Evolutionary conservation across 2,888 invertebrate species (phyloP).

Genomic region (Campaea margaritaria): DNA sequence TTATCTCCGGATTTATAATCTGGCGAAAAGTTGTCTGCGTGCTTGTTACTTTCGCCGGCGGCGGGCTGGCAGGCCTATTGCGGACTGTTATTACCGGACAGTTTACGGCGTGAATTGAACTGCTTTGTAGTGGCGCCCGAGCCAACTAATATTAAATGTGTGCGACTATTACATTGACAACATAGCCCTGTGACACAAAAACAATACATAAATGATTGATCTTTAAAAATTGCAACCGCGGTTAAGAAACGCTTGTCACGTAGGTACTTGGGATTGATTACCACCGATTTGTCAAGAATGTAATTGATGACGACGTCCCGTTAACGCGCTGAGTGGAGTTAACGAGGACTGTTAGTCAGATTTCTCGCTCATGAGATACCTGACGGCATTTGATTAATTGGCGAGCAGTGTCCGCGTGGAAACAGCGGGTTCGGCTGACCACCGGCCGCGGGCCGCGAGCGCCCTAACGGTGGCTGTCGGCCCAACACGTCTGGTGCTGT

Average conservation of each 20-base stretch:
- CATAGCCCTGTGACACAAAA: too few species aligned
- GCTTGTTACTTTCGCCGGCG: conserved; percentile 56
- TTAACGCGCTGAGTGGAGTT: conserved; percentile 7
- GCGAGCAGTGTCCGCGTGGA: background rate
- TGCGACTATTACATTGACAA: too few species aligned
- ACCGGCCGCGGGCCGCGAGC: background rate
- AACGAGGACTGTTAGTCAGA: conserved; percentile 6
- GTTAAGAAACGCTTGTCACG: too few species aligned
- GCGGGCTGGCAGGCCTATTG: background rate
- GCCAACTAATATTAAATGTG: too few species aligned
- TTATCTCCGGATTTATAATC: conserved; percentile 61
- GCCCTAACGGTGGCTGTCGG: background rate
- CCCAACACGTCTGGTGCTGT: conserved; percentile 13
- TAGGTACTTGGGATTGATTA: conserved; percentile 6
- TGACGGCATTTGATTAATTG: conserved; percentile 12
- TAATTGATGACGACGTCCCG: conserved; percentile 8
- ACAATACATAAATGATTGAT: too few species aligned
- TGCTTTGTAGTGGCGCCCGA: too few species aligned
- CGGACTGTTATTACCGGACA: too few species aligned
- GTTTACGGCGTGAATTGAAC: too few species aligned
- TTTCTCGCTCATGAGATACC: conserved; percentile 15
- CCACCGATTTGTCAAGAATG: conserved; percentile 10
- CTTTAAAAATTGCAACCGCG: too few species aligned
- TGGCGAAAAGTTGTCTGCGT: conserved; percentile 53
- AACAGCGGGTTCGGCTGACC: too few species aligned